Evolutionary conservation across 2,888 invertebrate species (phyloP), one percentile per base, ranked within the genome.

Genomic region (Sicus ferrugineus): DNA sequence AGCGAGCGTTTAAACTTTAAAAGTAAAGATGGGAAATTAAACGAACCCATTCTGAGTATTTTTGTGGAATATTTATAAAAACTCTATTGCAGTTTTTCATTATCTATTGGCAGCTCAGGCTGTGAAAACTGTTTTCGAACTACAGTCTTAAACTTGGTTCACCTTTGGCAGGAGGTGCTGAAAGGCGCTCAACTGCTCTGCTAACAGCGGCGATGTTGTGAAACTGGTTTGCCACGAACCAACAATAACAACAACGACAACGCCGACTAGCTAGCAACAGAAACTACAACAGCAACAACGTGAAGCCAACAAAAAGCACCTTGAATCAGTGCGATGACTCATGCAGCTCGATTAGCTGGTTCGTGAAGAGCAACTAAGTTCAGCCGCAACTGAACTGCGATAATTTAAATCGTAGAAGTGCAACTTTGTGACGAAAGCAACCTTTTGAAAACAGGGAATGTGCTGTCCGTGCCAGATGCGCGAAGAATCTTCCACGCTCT

Each of bases 211-310:
- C 38, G 42, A 16, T 7, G 61, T 31, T 42, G n/a, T 23, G 54
- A 56, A 62, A 54, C 30, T 48, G 66, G 38, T 46, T 46, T 56
- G 58, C 54, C 54, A 56, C 58, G 56, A 56, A 58, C 56, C 19
- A 64, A 34, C 54, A 56, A 42, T 19, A 42, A 56, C 16, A 54
- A 34, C 9, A 26, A 26, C 38, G 19, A 50, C 34, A 58, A 46
- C 11, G 19, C 26, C 7, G 9, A 46, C 16, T 34, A 26, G 23
- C 52, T 9, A 52, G 14, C n/a, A 52, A 16, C 14, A 28, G 28
- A 52, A 56, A 21, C 56, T 56, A 16, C 42, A 56, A 54, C 42
- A 61, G 14, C 23, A 61, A 14, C 61, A 54, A 64, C 11, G 6
- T 7, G 19, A 59, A n/a, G 31, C 46, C 30, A 34, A n/a, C 14